Conservation (phyloP, 1,140 invertebrate genomes). For the Laodelphax striatellus region DNA sequence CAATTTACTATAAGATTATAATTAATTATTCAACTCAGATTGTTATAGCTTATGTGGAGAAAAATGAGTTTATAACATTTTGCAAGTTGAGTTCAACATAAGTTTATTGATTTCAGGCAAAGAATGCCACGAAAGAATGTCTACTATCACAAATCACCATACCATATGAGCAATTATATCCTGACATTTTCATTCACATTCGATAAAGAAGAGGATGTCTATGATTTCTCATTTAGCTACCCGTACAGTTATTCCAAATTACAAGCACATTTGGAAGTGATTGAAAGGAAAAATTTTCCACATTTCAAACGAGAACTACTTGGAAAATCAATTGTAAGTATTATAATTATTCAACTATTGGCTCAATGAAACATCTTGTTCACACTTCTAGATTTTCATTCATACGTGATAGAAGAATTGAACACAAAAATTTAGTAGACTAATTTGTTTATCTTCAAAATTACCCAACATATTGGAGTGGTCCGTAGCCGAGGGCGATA, state of each 20-base stretch:
- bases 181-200: conserved; percentile 91
- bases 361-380: no score
- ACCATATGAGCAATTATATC: conserved; percentile 85
- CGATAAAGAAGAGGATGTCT: conserved; percentile 82
- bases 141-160: conserved; percentile 84
- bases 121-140: conserved; percentile 73
- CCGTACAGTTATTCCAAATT: conserved; percentile 90
- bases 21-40: no score
- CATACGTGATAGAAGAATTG: no score
- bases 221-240: conserved; percentile 84
- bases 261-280: conserved; percentile 67
- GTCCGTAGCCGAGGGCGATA: no score
- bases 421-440: no score
- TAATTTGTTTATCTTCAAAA: no score
- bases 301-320: conserved; percentile 58
- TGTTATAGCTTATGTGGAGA: no score
- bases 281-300: conserved; percentile 50
- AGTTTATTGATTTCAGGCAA: conserved; percentile 48
- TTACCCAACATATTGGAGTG: no score
- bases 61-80: no score
- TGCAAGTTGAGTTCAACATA: no score
- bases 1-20: no score
- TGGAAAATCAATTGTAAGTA: conserved; percentile 54
- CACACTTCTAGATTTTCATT: no score
- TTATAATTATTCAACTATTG: neutral